These are phyloP conservation scores for Didymodactylos carnosus DNA, from an alignment of 2,888 invertebrate species.

Conservation along the genomic window DNA sequence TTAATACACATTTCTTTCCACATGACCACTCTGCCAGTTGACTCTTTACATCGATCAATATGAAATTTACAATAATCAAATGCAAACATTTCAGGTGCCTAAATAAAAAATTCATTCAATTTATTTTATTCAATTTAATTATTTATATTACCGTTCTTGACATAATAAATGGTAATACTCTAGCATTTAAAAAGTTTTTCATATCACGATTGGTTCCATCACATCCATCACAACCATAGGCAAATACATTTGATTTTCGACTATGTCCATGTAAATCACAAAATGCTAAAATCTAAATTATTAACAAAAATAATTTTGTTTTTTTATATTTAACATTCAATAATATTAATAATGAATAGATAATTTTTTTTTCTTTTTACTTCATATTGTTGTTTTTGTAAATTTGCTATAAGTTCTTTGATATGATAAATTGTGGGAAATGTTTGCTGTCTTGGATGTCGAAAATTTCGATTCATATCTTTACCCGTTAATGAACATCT, in stretches of 20 bases:
- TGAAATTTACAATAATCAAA: constrained; percentile 82
- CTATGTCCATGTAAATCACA: constrained; percentile 35
- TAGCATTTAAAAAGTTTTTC: constrained; percentile 25
- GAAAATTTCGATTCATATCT: constrained; percentile 34
- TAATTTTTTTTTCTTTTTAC: constrained; percentile 22
- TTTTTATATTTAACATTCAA: no score
- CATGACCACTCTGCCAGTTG: constrained; percentile 75
- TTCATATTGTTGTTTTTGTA: constrained; percentile 18
- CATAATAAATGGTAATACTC: constrained; percentile 72
- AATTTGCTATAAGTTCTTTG: constrained; percentile 31
- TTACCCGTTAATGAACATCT: constrained; percentile 33
- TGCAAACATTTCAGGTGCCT: constrained; percentile 46
- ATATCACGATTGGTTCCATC: constrained; percentile 15
- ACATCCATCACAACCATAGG: constrained; percentile 31
- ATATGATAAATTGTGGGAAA: constrained; percentile 33
- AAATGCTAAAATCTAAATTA: constrained; percentile 25
- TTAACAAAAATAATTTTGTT: constrained; percentile 1
- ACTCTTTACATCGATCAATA: constrained; percentile 76
- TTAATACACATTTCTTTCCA: constrained; percentile 76
- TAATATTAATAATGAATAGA: neutral
- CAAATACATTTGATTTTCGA: constrained; percentile 32
- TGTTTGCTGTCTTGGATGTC: constrained; percentile 29
- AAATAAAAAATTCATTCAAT: neutral
- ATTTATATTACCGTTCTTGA: constrained; percentile 24
- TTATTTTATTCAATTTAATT: neutral